phyloP scores from a whole-genome alignment of 1,140 invertebrate species.

The Cylas formicarius region DNA sequence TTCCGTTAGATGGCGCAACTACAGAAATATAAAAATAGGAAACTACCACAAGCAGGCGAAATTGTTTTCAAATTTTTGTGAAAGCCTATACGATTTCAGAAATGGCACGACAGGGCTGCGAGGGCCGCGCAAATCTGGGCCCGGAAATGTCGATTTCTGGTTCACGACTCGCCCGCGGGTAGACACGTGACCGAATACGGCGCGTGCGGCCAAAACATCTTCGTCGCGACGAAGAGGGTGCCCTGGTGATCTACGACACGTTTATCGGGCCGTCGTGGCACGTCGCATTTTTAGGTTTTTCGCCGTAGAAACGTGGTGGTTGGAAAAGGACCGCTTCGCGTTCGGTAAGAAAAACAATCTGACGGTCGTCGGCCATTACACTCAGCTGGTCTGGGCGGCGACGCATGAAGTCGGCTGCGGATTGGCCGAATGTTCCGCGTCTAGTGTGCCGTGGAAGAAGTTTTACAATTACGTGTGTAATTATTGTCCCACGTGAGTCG shows the following conservation, averaged over 20 bases:
- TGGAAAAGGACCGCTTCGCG: constrained; percentile 67
- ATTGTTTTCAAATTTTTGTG: constrained; percentile 3
- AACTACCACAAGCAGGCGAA: too few species aligned
- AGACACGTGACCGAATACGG: constrained; percentile 61
- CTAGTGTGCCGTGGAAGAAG: constrained; percentile 26
- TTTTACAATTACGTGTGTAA: constrained; percentile 83
- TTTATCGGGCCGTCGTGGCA: neutral
- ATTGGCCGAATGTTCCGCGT: constrained; percentile 54
- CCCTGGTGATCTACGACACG: constrained; percentile 58
- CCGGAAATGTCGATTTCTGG: constrained; percentile 58
- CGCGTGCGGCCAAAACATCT: constrained; percentile 75
- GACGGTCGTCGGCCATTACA: constrained; percentile 68
- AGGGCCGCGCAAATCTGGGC: constrained; percentile 68
- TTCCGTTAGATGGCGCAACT: too few species aligned
- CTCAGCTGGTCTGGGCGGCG: constrained; percentile 76
- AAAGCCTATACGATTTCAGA: constrained; percentile 45
- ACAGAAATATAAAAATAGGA: too few species aligned
- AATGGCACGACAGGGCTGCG: constrained; percentile 63
- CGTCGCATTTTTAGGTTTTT: constrained; percentile 57
- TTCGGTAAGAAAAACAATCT: constrained; percentile 60
- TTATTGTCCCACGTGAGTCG: constrained; percentile 74
- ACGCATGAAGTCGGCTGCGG: constrained; percentile 74
- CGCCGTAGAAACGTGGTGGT: constrained; percentile 70
- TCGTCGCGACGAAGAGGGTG: constrained; percentile 69
- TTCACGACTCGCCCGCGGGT: constrained; percentile 61